A percentile compares a stretch with the other conserved stretches of the same genome.
Conservation (phyloP, 2,888 invertebrate genomes). For the Hydriomena furcata region DNA sequence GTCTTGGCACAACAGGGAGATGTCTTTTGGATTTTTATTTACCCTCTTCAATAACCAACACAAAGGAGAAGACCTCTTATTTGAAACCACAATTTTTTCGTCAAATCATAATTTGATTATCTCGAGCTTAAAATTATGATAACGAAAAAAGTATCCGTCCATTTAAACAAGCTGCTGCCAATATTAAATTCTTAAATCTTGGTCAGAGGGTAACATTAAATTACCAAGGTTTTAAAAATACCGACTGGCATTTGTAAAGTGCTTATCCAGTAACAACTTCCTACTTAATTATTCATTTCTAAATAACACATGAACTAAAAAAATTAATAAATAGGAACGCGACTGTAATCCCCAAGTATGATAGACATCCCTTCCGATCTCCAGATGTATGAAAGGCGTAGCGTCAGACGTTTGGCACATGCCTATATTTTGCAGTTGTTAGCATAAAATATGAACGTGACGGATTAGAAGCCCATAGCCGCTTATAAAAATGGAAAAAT, state of each 20-base stretch:
- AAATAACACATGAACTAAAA: too few relatives aligned
- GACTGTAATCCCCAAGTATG: too few relatives aligned
- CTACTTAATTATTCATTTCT: too few relatives aligned
- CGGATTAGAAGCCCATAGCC: too few relatives aligned
- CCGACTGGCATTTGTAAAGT: slow-evolving; percentile 16
- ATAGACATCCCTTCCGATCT: too few relatives aligned
- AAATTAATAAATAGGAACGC: too few relatives aligned
- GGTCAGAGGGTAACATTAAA: slow-evolving; percentile 52
- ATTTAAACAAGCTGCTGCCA: slow-evolving; percentile 70
- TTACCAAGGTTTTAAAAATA: slow-evolving; percentile 39
- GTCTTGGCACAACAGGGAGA: slow-evolving; percentile 41
- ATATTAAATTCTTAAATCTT: slow-evolving; percentile 74
- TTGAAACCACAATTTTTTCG: slow-evolving; percentile 34
- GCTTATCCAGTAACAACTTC: slow-evolving; percentile 5
- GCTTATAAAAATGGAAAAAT: too few relatives aligned
- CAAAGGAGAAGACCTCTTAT: slow-evolving; percentile 34
- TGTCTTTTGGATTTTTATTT: slow-evolving; percentile 45
- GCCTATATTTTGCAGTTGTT: too few relatives aligned
- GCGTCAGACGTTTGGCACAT: too few relatives aligned
- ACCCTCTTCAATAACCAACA: slow-evolving; percentile 47
- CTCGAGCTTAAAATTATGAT: slow-evolving; percentile 58
- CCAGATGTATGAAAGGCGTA: too few relatives aligned
- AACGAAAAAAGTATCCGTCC: slow-evolving; percentile 65
- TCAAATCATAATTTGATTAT: slow-evolving; percentile 69
- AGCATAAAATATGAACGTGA: too few relatives aligned